phyloP scores from a whole-genome alignment of 92 coral and sea anemone species.

The Epizoanthus fatuus region DNA sequence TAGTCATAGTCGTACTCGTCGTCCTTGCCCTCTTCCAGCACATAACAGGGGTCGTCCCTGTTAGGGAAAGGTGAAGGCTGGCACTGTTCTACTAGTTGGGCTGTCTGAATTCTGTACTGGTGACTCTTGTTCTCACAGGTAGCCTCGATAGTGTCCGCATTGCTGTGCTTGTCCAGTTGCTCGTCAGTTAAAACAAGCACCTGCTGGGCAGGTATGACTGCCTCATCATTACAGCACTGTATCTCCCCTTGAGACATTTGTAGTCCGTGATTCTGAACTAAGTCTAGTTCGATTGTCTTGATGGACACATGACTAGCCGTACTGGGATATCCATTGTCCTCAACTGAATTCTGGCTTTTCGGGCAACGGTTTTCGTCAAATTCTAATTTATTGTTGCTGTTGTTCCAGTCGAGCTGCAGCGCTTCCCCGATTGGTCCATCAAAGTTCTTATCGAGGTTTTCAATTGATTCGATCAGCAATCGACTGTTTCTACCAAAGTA shows the following conservation, averaged over 20 bases:
- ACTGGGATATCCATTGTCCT: neutral
- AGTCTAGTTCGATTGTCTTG: slow-evolving; percentile 19
- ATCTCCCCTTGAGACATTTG: slow-evolving; percentile 7
- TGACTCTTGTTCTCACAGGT: neutral
- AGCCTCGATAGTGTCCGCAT: neutral
- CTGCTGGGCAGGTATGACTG: slow-evolving; percentile 8
- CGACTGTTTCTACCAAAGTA: slow-evolving; percentile 38
- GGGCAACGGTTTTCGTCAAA: neutral
- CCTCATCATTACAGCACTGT: neutral
- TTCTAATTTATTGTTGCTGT: neutral
- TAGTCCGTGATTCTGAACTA: neutral
- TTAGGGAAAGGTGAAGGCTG: slow-evolving; percentile 68
- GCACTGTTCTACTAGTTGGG: slow-evolving; percentile 81
- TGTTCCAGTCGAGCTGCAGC: slow-evolving; percentile 51
- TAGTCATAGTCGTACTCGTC: slow-evolving; percentile 90
- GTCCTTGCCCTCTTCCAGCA: slow-evolving; percentile 77
- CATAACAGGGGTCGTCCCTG: slow-evolving; percentile 48
- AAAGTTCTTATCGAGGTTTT: slow-evolving; percentile 45
- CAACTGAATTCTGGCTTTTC: neutral
- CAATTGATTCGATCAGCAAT: slow-evolving; percentile 32
- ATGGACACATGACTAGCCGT: slow-evolving; percentile 20
- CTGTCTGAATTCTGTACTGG: slow-evolving; percentile 64
- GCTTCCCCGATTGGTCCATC: slow-evolving; percentile 53
- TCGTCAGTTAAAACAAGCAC: slow-evolving; percentile 27
- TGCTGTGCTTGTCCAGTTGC: neutral